phyloP scores from a whole-genome alignment of 2,888 invertebrate genomes.

The Thereva nobilitata region DNA sequence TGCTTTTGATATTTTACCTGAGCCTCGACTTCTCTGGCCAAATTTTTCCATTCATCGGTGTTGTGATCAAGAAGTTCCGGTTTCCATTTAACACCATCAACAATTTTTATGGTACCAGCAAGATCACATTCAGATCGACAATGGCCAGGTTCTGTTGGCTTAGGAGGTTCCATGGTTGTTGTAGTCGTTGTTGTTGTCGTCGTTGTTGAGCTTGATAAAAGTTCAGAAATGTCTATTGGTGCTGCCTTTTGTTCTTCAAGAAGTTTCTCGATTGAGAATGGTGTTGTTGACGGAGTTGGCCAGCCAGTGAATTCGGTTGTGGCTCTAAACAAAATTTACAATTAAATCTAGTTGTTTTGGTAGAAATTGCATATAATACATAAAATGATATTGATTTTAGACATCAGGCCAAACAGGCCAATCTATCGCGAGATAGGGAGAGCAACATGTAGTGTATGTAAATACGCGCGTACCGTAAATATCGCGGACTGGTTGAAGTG shows the following conservation, averaged over 20 bases:
- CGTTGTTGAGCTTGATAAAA: conserved; percentile 58
- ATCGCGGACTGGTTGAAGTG: no score
- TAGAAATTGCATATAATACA: not conserved
- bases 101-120: conserved; percentile 82
- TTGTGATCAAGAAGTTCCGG: conserved; percentile 85
- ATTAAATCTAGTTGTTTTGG: conserved; percentile 35
- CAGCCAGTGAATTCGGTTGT: conserved; percentile 90
- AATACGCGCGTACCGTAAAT: no score
- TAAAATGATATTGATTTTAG: not conserved
- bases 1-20: conserved; percentile 63
- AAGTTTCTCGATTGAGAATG: conserved; percentile 80
- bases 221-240: conserved; percentile 61
- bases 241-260: conserved; percentile 69
- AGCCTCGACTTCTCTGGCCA: conserved; percentile 78
- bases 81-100: conserved; percentile 80
- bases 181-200: conserved; percentile 66
- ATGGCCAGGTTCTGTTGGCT: conserved; percentile 76
- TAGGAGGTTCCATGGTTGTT: conserved; percentile 71
- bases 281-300: conserved; percentile 87
- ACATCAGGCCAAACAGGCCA: not conserved
- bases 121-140: conserved; percentile 80
- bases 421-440: no score
- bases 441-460: no score
- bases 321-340: conserved; percentile 61
- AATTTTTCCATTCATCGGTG: conserved; percentile 82